Base-by-base conservation (phyloP, 2,888 invertebrate species). In the Philereme transversata region DNA sequence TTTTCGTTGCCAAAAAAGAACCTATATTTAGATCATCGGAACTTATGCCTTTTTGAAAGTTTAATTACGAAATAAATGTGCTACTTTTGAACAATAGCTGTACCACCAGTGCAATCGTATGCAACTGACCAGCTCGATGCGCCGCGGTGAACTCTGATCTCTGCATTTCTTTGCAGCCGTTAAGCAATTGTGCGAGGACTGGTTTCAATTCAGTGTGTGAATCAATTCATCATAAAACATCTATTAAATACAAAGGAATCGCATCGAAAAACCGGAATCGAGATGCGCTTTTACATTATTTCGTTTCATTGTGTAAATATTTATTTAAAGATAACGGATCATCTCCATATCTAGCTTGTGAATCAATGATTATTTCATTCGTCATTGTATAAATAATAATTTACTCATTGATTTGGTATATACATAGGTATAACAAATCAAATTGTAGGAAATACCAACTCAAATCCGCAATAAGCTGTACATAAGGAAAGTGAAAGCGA, bases 141-240 rank as follows among this genome's bases (percentile, higher is more conserved):
- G 65, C 72, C 72, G 69, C 71, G 65, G 65, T 83, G 83, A 86
- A 85, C 86, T 88, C 79, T 87, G 83, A 84, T 80, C 87, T 87
- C 76, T 46, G 53, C 49, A 48, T 48, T 58, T 50, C 59, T 70
- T 61, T 64, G 67, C 78, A 76, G 68, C 82, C 81, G 84, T 83
- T 82, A 74, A 73, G 74, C 78, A 77, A 82, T 82, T 82, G 80
- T 82, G 81, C 84, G 64, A 78, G 79, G 81, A 85, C 86, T 78
- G 82, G 86, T 88, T 86, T 62, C 67, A 60, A 75, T 76, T 72
- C 67, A 62, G 62, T 79, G 82, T 83, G 79, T 84, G 82, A 84
- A 84, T 84, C 77, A 67, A 83, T 82, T 74, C 69, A 80, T 81
- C 76, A 75, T 75, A 71, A 70, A 75, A 69, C 63, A 71, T 66